Evolutionary conservation across 2,888 invertebrate species (phyloP), one percentile per base, ranked within the genome.

Genomic region (Megastigmus dorsalis): DNA sequence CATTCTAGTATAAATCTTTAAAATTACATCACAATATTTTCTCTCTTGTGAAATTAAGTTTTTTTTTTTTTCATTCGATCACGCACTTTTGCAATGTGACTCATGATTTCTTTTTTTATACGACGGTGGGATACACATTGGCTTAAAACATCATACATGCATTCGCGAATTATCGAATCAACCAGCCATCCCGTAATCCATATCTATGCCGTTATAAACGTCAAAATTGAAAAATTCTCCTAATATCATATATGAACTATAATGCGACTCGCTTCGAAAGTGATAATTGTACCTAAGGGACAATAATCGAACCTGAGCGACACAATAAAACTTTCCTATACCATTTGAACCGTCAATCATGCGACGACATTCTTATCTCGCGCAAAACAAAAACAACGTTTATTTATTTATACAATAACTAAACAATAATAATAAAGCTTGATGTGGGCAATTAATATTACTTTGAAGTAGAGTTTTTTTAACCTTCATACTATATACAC

Each of bases 351-450:
- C 38, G 54, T 63, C 28, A 54, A 68, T 77, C 15, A 66, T 66
- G 36, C 67, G 45, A 50, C 63, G 43, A 74, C 43, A 67, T 67
- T 76, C 48, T 63, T 41, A 41, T 57, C 33, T 43, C 52, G 57
- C 36, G 59, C 26, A 67, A 67, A 74, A 77, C 74, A 70, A 77
- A 77, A 77, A 74, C 74, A 74, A 74, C 67, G 33, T 59, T 71
- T 72, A 36, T 54, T 59, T 60, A 36, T 76, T 67, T 77, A 77
- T 74, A 77, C 62, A 77, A 68, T 71, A 62, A 70, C 60, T 70
- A 70, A 76, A 74, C 70, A 70, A 63, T 67, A 68, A 59, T 69
- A 65, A 62, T 43, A 65, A 57, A 57, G 57, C 57, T 36, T 45
- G 38, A 67, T 13, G 26, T 26, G 50, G 65, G 62, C 59, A 38